phyloP scores from a whole-genome alignment of 1,140 invertebrate genomes.

The Streblospio benedicti region DNA sequence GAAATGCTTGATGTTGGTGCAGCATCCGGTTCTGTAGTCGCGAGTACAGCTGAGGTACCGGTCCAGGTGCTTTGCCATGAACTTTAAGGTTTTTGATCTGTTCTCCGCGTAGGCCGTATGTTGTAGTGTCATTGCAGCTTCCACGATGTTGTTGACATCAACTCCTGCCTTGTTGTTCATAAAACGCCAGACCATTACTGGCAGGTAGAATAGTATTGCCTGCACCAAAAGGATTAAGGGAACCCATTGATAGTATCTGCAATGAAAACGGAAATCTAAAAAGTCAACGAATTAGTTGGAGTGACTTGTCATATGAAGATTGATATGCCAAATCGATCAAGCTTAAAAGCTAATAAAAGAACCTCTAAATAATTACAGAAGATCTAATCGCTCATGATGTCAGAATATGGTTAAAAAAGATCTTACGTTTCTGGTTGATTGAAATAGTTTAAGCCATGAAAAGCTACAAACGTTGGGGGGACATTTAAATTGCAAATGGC shows the following conservation, averaged over 20 bases:
- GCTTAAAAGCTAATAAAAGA: too few relatives aligned
- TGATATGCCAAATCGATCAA: too few relatives aligned
- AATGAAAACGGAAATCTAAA: too few relatives aligned
- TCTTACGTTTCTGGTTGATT: too few relatives aligned
- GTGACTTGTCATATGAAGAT: too few relatives aligned
- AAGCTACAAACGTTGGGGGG: too few relatives aligned
- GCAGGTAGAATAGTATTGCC: slow-evolving; percentile 52
- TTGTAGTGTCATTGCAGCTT: slow-evolving; percentile 4
- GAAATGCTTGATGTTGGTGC: slow-evolving; percentile 6
- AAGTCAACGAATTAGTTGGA: too few relatives aligned
- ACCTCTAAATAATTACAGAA: too few relatives aligned
- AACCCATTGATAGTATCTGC: slow-evolving; percentile 53
- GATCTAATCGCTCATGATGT: too few relatives aligned
- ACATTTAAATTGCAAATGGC: too few relatives aligned
- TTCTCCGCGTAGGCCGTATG: slow-evolving; percentile 3
- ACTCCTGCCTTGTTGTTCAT: slow-evolving; percentile 50
- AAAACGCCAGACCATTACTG: slow-evolving; percentile 52
- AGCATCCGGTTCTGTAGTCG: slow-evolving; percentile 1
- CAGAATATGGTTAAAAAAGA: too few relatives aligned
- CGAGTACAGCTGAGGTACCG: neutral
- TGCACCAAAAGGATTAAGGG: slow-evolving; percentile 52
- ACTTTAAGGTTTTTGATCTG: slow-evolving; percentile 16
- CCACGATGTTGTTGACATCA: slow-evolving; percentile 28
- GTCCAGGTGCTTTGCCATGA: slow-evolving; percentile 24
- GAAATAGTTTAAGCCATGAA: too few relatives aligned